Base-by-base conservation (phyloP, 2,113 vertebrate species). In the Alligator sinensis region DNA sequence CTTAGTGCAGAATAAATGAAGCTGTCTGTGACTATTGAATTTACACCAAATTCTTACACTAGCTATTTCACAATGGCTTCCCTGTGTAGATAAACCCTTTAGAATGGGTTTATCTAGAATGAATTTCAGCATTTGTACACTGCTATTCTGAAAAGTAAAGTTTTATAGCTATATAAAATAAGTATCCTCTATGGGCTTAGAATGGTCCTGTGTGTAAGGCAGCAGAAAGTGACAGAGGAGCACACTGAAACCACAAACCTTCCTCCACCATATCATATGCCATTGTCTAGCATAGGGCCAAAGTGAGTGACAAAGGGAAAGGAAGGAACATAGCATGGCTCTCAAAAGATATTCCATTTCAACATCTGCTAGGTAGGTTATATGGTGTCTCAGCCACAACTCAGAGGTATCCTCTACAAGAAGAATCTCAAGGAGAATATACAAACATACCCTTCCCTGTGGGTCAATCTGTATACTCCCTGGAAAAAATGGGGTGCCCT, bases 1-100 rank as follows among this genome's bases (percentile, higher is more conserved):
- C 38, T 38, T 38, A 38, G 38, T 38, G 38, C 86, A 95, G 63
- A 94, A 84, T 82, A 88, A 96, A 38, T 38, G 38, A 38, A 38
- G 38, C 38, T 38, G 38, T 38, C 38, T 38, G 4, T 38, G 38
- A 38, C 38, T 38, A 38, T 38, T 38, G 38, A 38, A 38, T 38
- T 38, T 38, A 38, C 38, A 38, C 38, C 38, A 38, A 38, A 38
- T 38, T 38, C 38, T 38, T 38, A 38, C 38, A 38, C 38, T 38
- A 38, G 38, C 38, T 38, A 38, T 38, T 38, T 38, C 38, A 38
- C 38, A 38, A 38, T 8, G 38, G 38, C 38, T 38, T 38, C 38
- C 38, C 38, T 38, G 38, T 38, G 38, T 38, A 38, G 38, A 38
- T 38, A 38, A 38, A 8, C 38, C 38, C 38, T 38, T 38, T 38